phyloP scores from a whole-genome alignment of 2,888 invertebrate species.

The Alloplasta piceator region DNA sequence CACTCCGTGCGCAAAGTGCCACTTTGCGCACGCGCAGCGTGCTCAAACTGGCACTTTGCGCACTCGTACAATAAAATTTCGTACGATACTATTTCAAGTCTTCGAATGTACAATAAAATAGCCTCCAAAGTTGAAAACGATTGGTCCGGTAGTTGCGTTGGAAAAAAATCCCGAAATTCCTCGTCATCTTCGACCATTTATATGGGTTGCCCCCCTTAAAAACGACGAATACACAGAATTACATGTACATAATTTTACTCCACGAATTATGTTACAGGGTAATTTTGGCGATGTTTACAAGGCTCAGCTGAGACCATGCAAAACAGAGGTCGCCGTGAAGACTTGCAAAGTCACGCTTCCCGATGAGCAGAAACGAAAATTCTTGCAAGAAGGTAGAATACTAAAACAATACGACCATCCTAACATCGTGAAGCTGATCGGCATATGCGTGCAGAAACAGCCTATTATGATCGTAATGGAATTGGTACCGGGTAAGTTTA shows the following conservation, averaged over 20 bases:
- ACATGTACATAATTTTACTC: too few species aligned
- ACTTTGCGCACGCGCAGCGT: too few species aligned
- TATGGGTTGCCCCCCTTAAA: too few species aligned
- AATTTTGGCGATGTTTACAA: slow-evolving; percentile 99
- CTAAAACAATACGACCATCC: slow-evolving; percentile 98
- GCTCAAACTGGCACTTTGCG: too few species aligned
- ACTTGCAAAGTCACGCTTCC: slow-evolving; percentile 97
- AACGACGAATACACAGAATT: neutral
- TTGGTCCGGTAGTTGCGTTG: too few species aligned
- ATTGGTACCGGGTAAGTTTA: slow-evolving; percentile 90
- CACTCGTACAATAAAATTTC: too few species aligned
- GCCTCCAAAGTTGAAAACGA: too few species aligned
- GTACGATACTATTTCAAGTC: too few species aligned
- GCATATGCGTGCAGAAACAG: slow-evolving; percentile 98
- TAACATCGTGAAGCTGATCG: slow-evolving; percentile 97
- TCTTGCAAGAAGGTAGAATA: slow-evolving; percentile 97
- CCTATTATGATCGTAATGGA: slow-evolving; percentile 99
- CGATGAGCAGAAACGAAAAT: slow-evolving; percentile 96
- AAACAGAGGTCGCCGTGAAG: slow-evolving; percentile 96
- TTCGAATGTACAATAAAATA: too few species aligned
- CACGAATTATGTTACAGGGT: slow-evolving; percentile 86
- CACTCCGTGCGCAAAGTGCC: too few species aligned
- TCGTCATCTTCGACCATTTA: too few species aligned
- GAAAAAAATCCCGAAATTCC: too few species aligned
- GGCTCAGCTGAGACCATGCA: slow-evolving; percentile 92